These are phyloP conservation scores for Eupithecia abbreviata DNA, from an alignment of 2,888 invertebrate genomes.

Conservation along the genomic window DNA sequence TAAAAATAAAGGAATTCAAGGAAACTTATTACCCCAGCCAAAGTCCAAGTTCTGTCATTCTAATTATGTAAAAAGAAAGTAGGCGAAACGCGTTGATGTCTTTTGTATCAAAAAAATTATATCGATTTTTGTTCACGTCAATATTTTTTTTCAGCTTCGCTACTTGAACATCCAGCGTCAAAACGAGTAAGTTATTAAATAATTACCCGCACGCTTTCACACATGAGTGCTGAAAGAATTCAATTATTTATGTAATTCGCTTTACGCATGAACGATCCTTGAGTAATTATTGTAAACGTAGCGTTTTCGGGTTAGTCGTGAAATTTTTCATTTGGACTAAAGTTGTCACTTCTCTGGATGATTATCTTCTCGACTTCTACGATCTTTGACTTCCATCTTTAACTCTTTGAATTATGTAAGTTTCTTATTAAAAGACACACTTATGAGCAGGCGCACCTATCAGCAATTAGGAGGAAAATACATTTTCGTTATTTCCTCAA, in stretches of 20 bases:
- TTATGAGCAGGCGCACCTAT: too few species aligned
- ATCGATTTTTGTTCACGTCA: background rate
- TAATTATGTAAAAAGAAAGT: background rate
- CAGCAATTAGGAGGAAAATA: too few species aligned
- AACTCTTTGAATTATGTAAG: too few species aligned
- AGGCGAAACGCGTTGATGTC: constrained; percentile 24
- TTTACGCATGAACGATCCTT: background rate
- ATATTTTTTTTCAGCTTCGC: constrained; percentile 48
- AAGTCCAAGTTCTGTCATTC: background rate
- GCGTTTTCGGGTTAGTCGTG: background rate
- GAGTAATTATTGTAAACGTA: background rate
- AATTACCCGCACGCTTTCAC: constrained; percentile 11
- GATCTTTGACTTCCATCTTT: too few species aligned
- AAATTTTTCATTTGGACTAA: background rate
- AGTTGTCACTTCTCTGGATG: too few species aligned
- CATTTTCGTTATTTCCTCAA: too few species aligned
- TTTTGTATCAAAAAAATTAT: constrained; percentile 11
- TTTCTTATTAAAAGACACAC: too few species aligned
- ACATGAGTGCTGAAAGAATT: constrained; percentile 13
- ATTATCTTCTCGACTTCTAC: too few species aligned
- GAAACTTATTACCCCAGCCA: background rate
- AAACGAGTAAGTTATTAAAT: constrained; percentile 51
- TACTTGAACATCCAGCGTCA: constrained; percentile 54
- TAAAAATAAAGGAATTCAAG: background rate
- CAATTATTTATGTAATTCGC: constrained; percentile 1